Evolutionary conservation across 2,888 invertebrate species (phyloP).

Genomic region (Ligdia adustata): DNA sequence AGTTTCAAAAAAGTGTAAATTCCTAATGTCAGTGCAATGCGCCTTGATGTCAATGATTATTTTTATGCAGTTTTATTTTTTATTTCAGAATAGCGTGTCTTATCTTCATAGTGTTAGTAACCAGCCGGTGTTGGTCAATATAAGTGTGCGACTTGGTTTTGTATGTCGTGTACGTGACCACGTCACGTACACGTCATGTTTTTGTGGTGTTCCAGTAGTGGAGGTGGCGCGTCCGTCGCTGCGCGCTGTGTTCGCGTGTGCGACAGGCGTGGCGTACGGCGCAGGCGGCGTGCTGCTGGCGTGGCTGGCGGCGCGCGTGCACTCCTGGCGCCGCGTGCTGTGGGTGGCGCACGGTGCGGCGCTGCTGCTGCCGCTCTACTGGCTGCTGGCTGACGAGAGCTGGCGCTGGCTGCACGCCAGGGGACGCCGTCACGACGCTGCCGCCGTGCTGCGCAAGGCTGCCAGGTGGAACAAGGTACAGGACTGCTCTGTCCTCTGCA

Average conservation of each 20-base stretch:
- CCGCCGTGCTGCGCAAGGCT: constrained; percentile 83
- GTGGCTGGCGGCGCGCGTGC: constrained; percentile 67
- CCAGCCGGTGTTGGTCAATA: too few relatives aligned
- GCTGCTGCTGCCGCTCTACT: constrained; percentile 86
- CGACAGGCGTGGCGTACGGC: constrained; percentile 73
- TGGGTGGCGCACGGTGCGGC: constrained; percentile 87
- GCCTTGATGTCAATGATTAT: too few relatives aligned
- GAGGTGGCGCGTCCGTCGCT: constrained; percentile 69
- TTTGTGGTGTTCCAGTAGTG: constrained; percentile 62
- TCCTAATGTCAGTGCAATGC: too few relatives aligned
- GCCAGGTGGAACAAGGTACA: constrained; percentile 85
- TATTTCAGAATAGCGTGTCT: too few relatives aligned
- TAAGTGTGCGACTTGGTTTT: too few relatives aligned
- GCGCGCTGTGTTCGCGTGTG: constrained; percentile 69
- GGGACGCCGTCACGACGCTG: constrained; percentile 82
- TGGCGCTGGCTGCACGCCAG: constrained; percentile 89
- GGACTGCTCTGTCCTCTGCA: too few relatives aligned
- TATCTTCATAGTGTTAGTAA: too few relatives aligned
- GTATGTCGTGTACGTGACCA: too few relatives aligned
- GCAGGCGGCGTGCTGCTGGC: constrained; percentile 82
- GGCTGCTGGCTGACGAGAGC: constrained; percentile 88
- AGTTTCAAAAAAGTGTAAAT: too few relatives aligned
- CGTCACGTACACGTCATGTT: too few relatives aligned
- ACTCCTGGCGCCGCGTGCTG: constrained; percentile 88
- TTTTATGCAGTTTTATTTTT: too few relatives aligned